A percentile compares a stretch with the other conserved stretches of the same genome.
Conservation (phyloP, 2,888 invertebrate genomes). For the Rhorus exstirpatorius region DNA sequence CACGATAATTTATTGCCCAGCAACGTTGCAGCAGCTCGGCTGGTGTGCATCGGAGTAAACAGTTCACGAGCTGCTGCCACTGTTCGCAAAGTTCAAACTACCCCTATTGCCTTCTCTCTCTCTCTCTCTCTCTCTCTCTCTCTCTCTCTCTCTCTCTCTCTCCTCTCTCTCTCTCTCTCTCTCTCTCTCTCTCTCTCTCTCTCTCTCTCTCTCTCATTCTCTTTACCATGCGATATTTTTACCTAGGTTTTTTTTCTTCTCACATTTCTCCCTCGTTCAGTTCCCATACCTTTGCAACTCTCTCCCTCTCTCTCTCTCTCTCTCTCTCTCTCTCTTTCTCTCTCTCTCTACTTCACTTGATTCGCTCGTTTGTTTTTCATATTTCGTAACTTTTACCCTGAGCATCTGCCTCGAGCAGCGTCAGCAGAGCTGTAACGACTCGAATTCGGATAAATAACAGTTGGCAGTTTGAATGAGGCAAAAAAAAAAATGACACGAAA, state of each 20-base stretch:
- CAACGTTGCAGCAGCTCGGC: conserved; percentile 37
- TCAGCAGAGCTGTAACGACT: conserved; percentile 1
- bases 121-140: too few relatives aligned
- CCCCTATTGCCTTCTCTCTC: neutral
- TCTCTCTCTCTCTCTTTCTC: neutral
- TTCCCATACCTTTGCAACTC: neutral
- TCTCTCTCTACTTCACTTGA: neutral
- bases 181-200: neutral
- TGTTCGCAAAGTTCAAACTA: conserved; percentile 54
- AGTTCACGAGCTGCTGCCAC: conserved; percentile 49
- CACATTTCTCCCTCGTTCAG: neutral
- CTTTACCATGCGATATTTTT: neutral
- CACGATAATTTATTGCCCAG: conserved; percentile 56
- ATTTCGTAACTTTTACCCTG: conserved; percentile 46
- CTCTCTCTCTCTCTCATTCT: neutral
- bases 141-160: conserved; percentile 1
- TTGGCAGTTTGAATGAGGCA: neutral
- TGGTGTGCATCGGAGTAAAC: conserved; percentile 53
- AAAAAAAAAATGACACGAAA: too few relatives aligned
- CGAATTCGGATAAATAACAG: conserved; percentile 34
- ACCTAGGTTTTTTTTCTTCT: neutral
- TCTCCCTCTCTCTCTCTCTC: conserved; percentile 6
- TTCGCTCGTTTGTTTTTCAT: conserved; percentile 23
- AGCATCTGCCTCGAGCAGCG: conserved; percentile 30
- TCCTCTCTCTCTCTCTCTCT: neutral